Percentiles rank a stretch among this genome's conserved stretches.
Evolutionary conservation across 2,113 vertebrate species (phyloP).

Genomic region (Chascanopsetta lugubris): DNA sequence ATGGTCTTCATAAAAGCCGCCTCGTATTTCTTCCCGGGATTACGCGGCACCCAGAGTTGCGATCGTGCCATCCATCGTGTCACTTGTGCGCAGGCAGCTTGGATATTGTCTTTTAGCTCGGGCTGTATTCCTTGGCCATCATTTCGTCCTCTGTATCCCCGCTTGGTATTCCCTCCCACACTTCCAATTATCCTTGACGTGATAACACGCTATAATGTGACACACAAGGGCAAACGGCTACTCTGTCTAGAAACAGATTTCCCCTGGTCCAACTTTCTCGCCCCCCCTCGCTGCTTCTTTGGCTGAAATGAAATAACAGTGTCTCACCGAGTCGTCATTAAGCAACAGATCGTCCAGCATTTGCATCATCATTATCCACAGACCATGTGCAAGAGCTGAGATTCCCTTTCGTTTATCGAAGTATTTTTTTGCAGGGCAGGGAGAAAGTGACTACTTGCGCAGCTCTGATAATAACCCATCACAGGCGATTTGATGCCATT

Average conservation of each 20-base stretch:
- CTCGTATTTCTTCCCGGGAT: neutral
- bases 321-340: constrained; percentile 9
- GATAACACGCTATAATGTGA: constrained; percentile 80
- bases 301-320: neutral
- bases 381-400: neutral
- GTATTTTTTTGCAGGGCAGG: constrained; percentile 4
- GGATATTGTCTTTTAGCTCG: constrained; percentile 37
- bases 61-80: constrained; percentile 17
- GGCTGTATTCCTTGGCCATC: constrained; percentile 34
- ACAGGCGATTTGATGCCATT: constrained; percentile 8
- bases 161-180: constrained; percentile 77
- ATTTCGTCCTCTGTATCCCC: constrained; percentile 56
- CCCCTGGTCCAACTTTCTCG: constrained; percentile 25
- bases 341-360: constrained; percentile 3
- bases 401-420: constrained; percentile 3
- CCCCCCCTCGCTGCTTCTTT: constrained; percentile 6
- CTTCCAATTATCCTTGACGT: constrained; percentile 80
- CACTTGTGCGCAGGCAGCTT: constrained; percentile 23
- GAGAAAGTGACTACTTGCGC: constrained; percentile 1
- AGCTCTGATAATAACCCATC: constrained; percentile 18
- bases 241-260: constrained; percentile 56
- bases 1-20: neutral
- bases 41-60: neutral
- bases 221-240: constrained; percentile 74
- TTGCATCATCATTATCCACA: constrained; percentile 10